A percentile compares a stretch with the other conserved stretches of the same genome.
Conservation (phyloP, 2,113 vertebrate species). For the Talpa occidentalis region DNA sequence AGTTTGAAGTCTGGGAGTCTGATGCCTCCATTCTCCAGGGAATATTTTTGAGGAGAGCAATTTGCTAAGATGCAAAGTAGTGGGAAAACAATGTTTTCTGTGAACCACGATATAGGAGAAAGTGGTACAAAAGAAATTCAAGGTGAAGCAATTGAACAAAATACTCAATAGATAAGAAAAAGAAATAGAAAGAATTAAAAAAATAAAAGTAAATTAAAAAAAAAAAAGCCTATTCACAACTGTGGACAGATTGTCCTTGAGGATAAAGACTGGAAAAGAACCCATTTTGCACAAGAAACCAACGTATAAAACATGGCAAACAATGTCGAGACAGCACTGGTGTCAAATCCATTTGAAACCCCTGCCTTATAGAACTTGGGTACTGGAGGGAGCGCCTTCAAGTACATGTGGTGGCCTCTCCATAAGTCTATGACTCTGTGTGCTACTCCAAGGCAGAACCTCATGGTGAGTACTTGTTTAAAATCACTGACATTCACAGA, state of each 20-base stretch:
- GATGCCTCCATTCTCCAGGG: too few species aligned
- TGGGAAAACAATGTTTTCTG: constrained; percentile 9
- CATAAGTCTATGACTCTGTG: not conserved
- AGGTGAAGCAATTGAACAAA: not conserved
- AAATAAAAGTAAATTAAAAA: too few species aligned
- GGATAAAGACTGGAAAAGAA: not conserved
- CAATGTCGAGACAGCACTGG: accelerated
- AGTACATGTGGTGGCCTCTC: not conserved
- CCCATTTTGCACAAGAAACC: not conserved
- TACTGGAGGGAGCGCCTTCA: not conserved
- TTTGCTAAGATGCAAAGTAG: not conserved
- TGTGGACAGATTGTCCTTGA: not conserved
- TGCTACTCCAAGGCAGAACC: not conserved
- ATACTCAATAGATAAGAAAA: not conserved
- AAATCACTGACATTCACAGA: not conserved
- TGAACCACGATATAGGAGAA: not conserved
- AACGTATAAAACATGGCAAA: not conserved
- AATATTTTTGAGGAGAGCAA: too few species aligned
- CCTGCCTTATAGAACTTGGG: not conserved
- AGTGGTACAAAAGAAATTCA: not conserved
- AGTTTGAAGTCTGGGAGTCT: too few species aligned
- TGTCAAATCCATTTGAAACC: not conserved
- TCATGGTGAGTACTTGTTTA: not conserved
- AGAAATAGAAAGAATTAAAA: not conserved
- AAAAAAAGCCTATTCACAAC: too few species aligned